A percentile compares a stretch with the other conserved stretches of the same genome.
Conservation (phyloP, 2,888 invertebrate genomes). For the Nephrotoma guestfalica region DNA sequence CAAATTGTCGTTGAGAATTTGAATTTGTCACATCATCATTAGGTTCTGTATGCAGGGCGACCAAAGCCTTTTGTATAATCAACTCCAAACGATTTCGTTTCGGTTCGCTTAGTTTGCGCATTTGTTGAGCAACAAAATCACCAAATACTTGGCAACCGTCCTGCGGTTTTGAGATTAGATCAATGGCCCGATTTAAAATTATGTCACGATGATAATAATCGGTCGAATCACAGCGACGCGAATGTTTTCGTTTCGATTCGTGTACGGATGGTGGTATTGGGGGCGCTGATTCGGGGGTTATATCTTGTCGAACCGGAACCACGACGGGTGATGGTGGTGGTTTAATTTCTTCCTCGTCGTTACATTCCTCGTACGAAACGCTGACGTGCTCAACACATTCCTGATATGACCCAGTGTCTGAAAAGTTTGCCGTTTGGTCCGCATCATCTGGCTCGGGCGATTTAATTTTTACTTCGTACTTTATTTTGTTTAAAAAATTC, state of each 20-base stretch:
- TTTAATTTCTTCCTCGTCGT: not conserved
- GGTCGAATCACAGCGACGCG: not conserved
- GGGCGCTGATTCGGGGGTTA: not conserved
- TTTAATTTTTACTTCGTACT: not conserved
- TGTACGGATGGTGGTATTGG: not conserved
- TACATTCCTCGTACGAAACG: not conserved
- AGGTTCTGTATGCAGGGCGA: not conserved
- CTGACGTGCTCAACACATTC: not conserved
- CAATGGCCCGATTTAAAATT: not conserved
- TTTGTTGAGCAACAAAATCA: not conserved
- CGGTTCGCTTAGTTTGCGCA: not conserved
- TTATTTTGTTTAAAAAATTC: not conserved
- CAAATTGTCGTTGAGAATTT: not conserved
- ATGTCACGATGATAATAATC: not conserved
- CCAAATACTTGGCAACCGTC: not conserved
- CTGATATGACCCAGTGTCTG: not conserved
- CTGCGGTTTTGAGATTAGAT: not conserved
- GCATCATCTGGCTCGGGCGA: not conserved
- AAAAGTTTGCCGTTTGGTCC: not conserved
- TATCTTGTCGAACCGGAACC: not conserved
- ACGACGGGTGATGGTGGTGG: not conserved
- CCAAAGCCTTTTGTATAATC: not conserved
- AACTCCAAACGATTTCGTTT: not conserved
- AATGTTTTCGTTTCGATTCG: not conserved
- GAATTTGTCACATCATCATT: not conserved